Base-by-base conservation (phyloP, 2,113 vertebrate species). In the Lontra canadensis region DNA sequence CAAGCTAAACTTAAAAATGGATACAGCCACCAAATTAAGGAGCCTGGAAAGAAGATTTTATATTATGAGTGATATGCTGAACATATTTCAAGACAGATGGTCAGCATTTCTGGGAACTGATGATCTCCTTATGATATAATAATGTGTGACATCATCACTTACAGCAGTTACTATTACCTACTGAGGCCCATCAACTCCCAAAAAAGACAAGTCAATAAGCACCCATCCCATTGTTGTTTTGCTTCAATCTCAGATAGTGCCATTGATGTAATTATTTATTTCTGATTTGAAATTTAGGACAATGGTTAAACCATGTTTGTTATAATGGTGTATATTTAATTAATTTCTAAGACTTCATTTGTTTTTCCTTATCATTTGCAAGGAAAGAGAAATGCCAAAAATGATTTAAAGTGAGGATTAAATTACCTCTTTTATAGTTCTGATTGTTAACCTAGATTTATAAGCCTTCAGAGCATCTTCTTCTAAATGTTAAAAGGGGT, bases 391-490 rank as follows among this genome's bases (percentile, higher is more conserved):
- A 96, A 89, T 90, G 92, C 88, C 87, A 97, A 92, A 97, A 92
- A 90, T 88, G 83, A 98, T 97, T 96, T 94, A 97, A 96, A 88
- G 89, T 69, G 81, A 92, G 74, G 55, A 92, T 94, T 89, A 96
- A 97, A 96, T 95, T 96, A 93, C 83, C 82, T 96, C 82, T 96
- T 95, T 86, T 55, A 89, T 84, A 39, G 42, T 95, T 97, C 94
- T 81, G 82, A 97, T 96, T 97, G 61, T 89, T 95, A 95, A 97
- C 63, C 74, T 52, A 95, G 96, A 97, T 97, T 96, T 95, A 97
- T 90, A 98, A 90, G 90, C 90, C 78, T 95, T 78, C 61, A 55
- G 49, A 88, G 55, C 61, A 76, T 95, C 82, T 93, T 87, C 92
- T 94, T 96, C 44, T 49, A 94, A 78, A 96, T 87, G 89, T 96